Evolutionary conservation across 2,797 vertebrate genomes (phyloP).

Genomic region (Anguilla anguilla): DNA sequence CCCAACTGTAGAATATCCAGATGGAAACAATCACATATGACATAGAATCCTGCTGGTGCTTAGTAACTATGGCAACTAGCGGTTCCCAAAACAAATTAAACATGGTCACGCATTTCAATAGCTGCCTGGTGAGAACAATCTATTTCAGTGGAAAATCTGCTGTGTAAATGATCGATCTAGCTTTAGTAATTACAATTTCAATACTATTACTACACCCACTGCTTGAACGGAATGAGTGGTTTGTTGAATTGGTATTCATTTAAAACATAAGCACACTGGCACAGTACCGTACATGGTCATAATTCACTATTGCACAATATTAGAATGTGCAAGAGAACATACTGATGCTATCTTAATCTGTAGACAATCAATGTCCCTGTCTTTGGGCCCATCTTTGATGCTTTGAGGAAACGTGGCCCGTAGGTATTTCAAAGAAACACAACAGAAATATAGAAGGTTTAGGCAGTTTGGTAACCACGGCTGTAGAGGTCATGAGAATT

Average conservation of each 20-base stretch:
- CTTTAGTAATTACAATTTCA: constrained; percentile 31
- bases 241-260: no score
- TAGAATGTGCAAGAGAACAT: neutral
- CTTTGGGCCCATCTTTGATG: constrained; percentile 34
- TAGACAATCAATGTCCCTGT: constrained; percentile 9
- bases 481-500: no score
- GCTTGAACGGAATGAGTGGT: neutral
- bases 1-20: neutral
- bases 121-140: neutral
- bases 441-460: constrained; percentile 1
- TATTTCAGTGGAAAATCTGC: neutral
- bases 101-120: constrained; percentile 5
- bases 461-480: no score
- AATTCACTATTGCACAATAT: no score
- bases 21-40: neutral
- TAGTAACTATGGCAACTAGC: neutral
- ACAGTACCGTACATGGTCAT: no score
- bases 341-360: neutral
- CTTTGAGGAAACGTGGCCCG: constrained; percentile 33
- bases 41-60: neutral
- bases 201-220: constrained; percentile 19
- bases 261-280: no score
- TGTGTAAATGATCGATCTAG: constrained; percentile 25
- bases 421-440: neutral
- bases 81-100: neutral